A percentile compares a stretch with the other conserved stretches of the same genome.
Conservation (phyloP, 2,113 vertebrate species). For the Platysteira castanea region DNA sequence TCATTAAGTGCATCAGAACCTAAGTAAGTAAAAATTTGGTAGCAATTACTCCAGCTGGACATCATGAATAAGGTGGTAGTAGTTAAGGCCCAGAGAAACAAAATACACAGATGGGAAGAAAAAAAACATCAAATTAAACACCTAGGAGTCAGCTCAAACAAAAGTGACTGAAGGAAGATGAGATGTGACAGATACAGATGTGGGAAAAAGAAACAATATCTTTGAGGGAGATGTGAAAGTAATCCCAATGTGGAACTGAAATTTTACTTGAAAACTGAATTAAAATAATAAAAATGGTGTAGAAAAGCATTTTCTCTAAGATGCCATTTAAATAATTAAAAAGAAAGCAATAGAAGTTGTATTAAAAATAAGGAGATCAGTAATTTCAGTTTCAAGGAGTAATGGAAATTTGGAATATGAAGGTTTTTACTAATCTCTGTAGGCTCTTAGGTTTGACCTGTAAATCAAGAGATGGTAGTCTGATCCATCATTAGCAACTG, state of each 20-base stretch:
- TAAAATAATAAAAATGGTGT: neutral
- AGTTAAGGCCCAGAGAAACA: neutral
- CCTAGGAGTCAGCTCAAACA: neutral
- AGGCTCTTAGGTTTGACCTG: neutral
- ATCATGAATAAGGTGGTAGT: neutral
- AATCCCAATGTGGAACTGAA: neutral
- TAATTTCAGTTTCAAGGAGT: neutral
- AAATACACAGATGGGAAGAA: neutral
- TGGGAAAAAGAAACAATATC: neutral
- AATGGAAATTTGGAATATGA: neutral
- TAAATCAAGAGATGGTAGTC: neutral
- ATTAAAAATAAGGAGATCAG: neutral
- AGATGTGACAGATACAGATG: neutral
- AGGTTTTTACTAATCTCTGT: neutral
- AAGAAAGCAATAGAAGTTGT: neutral
- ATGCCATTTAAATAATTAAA: neutral
- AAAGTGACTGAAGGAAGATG: neutral
- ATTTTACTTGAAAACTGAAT: neutral
- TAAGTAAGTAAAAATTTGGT: neutral
- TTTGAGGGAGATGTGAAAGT: neutral
- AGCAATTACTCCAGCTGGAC: neutral
- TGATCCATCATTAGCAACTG: neutral
- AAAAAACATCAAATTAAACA: neutral
- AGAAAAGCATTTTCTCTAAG: neutral
- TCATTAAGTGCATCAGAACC: neutral